Evolutionary conservation across 2,888 invertebrate genomes (phyloP).

Genomic region (Folsomia manolachei): DNA sequence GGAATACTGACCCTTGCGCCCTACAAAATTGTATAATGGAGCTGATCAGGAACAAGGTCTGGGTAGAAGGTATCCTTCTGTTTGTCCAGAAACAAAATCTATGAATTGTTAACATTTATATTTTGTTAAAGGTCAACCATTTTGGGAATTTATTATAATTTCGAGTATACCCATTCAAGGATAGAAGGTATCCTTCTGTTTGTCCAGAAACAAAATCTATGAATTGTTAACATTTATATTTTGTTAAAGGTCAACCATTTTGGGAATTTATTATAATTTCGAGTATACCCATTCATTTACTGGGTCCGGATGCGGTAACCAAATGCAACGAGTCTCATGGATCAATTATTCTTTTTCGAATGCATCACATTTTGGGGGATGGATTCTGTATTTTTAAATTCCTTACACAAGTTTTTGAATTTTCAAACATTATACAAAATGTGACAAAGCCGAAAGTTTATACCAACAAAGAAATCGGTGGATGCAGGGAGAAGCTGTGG

Average conservation of each 20-base stretch:
- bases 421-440: not conserved
- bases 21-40: not conserved
- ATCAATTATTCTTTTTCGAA: not conserved
- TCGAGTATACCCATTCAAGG: not conserved
- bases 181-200: too few relatives aligned
- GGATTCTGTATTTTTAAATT: constrained; percentile 1
- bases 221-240: too few relatives aligned
- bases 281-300: not conserved
- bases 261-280: constrained; percentile 1
- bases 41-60: not conserved
- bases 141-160: not conserved
- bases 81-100: too few relatives aligned
- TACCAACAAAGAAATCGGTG: not conserved
- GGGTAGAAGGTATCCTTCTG: too few relatives aligned
- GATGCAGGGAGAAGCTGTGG: not conserved
- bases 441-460: not conserved
- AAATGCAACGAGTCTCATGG: not conserved
- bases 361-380: constrained; percentile 3
- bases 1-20: not conserved
- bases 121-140: too few relatives aligned
- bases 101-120: too few relatives aligned
- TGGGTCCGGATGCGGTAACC: not conserved
- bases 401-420: not conserved
- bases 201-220: too few relatives aligned
- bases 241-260: too few relatives aligned